Percentiles rank a stretch among this genome's conserved stretches.
Evolutionary conservation across 2,113 vertebrate species (phyloP).

Genomic region (Erythrolamprus reginae): DNA sequence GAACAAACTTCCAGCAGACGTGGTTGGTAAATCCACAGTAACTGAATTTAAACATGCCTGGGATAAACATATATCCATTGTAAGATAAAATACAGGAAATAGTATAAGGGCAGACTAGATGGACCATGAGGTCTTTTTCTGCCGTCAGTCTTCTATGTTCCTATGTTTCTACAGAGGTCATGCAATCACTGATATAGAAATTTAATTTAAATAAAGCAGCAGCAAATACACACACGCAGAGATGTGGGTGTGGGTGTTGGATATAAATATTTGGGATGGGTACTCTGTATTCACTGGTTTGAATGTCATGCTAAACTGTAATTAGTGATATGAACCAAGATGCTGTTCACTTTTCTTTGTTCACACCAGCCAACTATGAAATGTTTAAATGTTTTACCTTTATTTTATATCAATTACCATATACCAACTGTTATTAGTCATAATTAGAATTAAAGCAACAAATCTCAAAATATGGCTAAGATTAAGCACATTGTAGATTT

Average conservation of each 20-base stretch:
- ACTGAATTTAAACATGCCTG: too few species aligned
- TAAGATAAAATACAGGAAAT: too few species aligned
- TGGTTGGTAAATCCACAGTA: too few species aligned
- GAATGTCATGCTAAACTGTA: background rate
- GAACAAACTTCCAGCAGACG: too few species aligned
- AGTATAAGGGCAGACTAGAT: too few species aligned
- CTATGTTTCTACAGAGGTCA: too few species aligned
- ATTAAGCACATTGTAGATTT: background rate
- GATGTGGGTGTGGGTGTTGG: too few species aligned
- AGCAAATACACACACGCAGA: background rate
- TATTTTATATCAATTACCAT: background rate
- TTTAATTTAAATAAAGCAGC: background rate
- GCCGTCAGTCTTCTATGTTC: too few species aligned
- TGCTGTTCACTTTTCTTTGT: background rate
- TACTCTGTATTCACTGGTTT: background rate
- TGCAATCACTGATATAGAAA: too few species aligned
- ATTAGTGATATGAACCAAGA: background rate
- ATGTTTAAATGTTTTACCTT: background rate
- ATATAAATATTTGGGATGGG: background rate
- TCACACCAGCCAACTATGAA: background rate
- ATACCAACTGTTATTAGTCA: background rate
- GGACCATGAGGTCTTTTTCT: too few species aligned
- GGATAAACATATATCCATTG: too few species aligned
- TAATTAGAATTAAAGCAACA: background rate
- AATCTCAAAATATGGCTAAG: background rate